Conservation (phyloP, 2,113 vertebrate genomes). For the Lophochroa leadbeateri region DNA sequence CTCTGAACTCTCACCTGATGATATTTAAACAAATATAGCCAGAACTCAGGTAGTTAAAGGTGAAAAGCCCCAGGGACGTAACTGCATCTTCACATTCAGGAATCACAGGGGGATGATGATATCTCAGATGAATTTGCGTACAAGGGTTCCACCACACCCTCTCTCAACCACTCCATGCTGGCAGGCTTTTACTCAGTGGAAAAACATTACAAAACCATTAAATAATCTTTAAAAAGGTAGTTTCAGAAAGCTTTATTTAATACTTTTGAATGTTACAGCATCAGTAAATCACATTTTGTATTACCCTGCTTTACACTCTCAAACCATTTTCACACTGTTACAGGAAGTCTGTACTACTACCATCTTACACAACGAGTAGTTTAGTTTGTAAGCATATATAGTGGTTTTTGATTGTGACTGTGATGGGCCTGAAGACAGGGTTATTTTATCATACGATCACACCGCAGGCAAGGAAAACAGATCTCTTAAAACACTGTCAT, state of each 20-base stretch:
- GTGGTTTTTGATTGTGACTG: not conserved
- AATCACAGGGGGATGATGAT: not conserved
- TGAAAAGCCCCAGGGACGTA: not conserved
- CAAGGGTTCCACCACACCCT: not conserved
- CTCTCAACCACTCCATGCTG: not conserved
- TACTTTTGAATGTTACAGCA: not conserved
- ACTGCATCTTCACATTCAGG: not conserved
- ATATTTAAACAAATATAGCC: not conserved
- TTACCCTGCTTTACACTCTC: not conserved
- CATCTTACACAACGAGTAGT: not conserved
- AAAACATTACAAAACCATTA: not conserved
- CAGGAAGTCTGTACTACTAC: not conserved
- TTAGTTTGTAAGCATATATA: not conserved
- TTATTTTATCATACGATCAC: not conserved
- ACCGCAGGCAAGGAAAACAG: not conserved
- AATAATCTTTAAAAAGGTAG: not conserved
- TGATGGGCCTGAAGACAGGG: not conserved
- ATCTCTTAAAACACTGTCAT: not conserved
- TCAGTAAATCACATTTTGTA: not conserved
- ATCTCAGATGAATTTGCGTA: not conserved
- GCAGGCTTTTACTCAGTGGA: not conserved
- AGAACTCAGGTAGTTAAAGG: not conserved
- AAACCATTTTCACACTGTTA: not conserved
- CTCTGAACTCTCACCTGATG: not conserved
- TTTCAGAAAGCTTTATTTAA: conserved; percentile 47